A percentile compares a stretch with the other conserved stretches of the same genome.
These are phyloP conservation scores for Hyposoter dolosus DNA, from an alignment of 2,888 invertebrate species.

Conservation along the genomic window DNA sequence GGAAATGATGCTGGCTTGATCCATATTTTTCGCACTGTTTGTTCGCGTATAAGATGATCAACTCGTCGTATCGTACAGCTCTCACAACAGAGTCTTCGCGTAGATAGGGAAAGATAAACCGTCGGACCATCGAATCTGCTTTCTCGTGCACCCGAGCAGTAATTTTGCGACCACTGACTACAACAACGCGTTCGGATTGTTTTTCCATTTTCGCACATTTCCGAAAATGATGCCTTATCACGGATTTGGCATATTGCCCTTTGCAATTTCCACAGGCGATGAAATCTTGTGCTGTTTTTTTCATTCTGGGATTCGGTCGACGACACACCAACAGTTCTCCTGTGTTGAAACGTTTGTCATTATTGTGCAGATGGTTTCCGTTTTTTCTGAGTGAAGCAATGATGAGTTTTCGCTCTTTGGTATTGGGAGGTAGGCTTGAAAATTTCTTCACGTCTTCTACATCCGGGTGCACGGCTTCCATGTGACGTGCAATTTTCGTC, in stretches of 20 bases:
- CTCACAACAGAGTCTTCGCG: slow-evolving; percentile 63
- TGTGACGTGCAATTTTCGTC: no score
- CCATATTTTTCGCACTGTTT: slow-evolving; percentile 63
- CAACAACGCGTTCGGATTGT: slow-evolving; percentile 46
- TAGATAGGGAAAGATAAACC: slow-evolving; percentile 62
- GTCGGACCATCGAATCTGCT: slow-evolving; percentile 48
- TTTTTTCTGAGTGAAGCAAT: no score
- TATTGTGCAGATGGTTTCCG: no score
- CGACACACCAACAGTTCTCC: not conserved
- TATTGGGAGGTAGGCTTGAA: no score
- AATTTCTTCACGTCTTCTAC: no score
- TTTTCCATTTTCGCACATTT: slow-evolving; percentile 33
- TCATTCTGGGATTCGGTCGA: slow-evolving; percentile 37
- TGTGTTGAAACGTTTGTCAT: no score
- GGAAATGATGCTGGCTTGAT: slow-evolving; percentile 58
- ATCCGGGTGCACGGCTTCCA: no score
- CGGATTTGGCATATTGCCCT: slow-evolving; percentile 49
- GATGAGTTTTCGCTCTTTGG: no score
- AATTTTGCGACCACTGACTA: slow-evolving; percentile 61
- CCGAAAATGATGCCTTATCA: slow-evolving; percentile 60
- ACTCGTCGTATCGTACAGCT: slow-evolving; percentile 62
- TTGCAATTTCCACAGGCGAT: slow-evolving; percentile 56
- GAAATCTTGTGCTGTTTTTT: slow-evolving; percentile 49
- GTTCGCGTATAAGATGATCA: slow-evolving; percentile 64
- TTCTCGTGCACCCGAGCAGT: slow-evolving; percentile 57